Percentiles rank a stretch among this genome's conserved stretches.
phyloP scores from a whole-genome alignment of 1,140 invertebrate genomes.

The Rhyacophila brunnea region DNA sequence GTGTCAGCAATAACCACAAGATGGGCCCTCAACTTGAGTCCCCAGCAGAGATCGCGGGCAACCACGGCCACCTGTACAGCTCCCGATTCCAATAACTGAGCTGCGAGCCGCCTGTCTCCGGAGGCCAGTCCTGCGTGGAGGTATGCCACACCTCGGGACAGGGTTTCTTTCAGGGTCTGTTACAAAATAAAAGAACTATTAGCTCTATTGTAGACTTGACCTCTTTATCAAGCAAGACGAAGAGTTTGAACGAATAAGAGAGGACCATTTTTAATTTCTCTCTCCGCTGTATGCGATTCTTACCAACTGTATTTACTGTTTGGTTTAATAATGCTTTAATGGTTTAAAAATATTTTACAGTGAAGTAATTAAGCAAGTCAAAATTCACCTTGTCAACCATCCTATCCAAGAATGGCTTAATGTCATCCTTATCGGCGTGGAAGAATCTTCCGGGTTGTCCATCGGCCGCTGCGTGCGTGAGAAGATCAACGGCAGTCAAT shows the following conservation, averaged over 20 bases:
- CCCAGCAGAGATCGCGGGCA: constrained; percentile 90
- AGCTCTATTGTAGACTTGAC: not conserved
- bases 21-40: constrained; percentile 83
- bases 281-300: not conserved
- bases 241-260: no score
- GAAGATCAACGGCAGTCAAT: constrained; percentile 90
- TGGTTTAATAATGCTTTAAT: no score
- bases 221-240: no score
- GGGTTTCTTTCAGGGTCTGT: constrained; percentile 77
- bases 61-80: constrained; percentile 93
- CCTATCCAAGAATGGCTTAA: constrained; percentile 83
- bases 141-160: constrained; percentile 94
- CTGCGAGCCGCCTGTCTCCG: constrained; percentile 84
- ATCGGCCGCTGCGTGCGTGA: constrained; percentile 91
- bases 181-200: constrained; percentile 23
- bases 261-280: no score
- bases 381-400: constrained; percentile 82
- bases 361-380: no score
- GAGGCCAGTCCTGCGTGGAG: constrained; percentile 90
- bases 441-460: constrained; percentile 82
- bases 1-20: constrained; percentile 98
- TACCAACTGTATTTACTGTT: not conserved
- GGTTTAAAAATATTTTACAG: no score
- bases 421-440: constrained; percentile 82
- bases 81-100: constrained; percentile 89